Evolutionary conservation across 2,113 vertebrate genomes (phyloP), one percentile per base, ranked within the genome.

Genomic region (Lycaon pictus): DNA sequence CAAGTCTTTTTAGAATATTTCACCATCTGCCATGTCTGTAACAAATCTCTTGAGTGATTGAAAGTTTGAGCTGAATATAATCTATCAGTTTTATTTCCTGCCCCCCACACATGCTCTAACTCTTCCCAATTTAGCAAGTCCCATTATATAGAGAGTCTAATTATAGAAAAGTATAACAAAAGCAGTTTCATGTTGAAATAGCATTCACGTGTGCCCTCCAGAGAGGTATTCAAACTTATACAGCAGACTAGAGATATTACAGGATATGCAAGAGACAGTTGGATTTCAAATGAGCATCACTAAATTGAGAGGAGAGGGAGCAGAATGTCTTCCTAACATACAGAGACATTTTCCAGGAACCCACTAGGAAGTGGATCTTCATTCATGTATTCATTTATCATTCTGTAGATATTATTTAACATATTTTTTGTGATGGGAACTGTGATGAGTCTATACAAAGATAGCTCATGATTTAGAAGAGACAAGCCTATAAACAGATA

Each of bases 61-160:
- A 97, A 97, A 98, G 97, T 98, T 98, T 83, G 97, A 98, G 96
- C 97, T 97, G 98, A 98, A 98, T 98, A 98, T 98, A 98, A 97
- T 94, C 97, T 95, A 97, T 72, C 98, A 98, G 98, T 97, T 96
- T 98, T 96, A 96, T 97, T 97, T 96, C 91, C 96, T 94, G 91
- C 97, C 93, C 97, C 97, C 95, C 97, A 94, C 97, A 35, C 88
- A 94, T 62, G 96, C 97, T 98, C 97, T 90, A 98, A 97, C 79
- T 97, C 81, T 93, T 97, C 98, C 96, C 87, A 80, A 97, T 98
- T 98, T 98, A 98, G 98, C 88, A 93, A 80, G n/a, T 98, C n/a
- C 80, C 88, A 43, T 98, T 97, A 97, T 98, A 98, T 86, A 87
- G 58, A 43, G 90, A 82, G 86, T 90, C 97, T 98, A 98, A 98